A percentile compares a stretch with the other conserved stretches of the same genome.
phyloP scores from a whole-genome alignment of 2,797 vertebrate species.

The Hippocampus kuda region DNA sequence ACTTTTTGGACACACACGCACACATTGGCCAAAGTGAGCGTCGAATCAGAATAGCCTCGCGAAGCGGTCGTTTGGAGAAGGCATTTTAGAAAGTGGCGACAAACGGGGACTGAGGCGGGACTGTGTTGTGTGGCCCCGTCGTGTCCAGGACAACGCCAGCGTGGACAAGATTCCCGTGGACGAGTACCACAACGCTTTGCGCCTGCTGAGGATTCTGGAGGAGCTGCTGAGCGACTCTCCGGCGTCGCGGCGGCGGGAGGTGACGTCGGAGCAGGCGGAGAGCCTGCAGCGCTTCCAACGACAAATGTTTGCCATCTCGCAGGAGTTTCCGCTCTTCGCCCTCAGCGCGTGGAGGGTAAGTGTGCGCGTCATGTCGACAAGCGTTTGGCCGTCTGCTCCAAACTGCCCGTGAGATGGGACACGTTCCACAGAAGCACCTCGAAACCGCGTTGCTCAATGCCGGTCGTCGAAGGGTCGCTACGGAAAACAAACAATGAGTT shows the following conservation, averaged over 20 bases:
- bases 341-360: background rate
- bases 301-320: background rate
- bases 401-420: too few species aligned
- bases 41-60: too few species aligned
- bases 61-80: too few species aligned
- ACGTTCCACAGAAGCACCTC: too few species aligned
- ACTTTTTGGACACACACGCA: too few species aligned
- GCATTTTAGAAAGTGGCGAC: too few species aligned
- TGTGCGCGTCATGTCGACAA: background rate
- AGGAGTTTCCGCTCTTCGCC: conserved; percentile 6
- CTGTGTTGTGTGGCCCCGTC: background rate
- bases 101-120: background rate
- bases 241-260: background rate
- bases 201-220: background rate
- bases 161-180: conserved; percentile 1
- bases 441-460: too few species aligned
- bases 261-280: background rate
- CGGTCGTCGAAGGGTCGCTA: too few species aligned
- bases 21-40: too few species aligned
- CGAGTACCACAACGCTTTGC: background rate
- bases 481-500: too few species aligned
- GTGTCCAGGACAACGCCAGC: background rate
- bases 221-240: background rate
- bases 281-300: background rate
- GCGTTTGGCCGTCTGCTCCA: background rate